Conservation (phyloP, 2,888 invertebrate species). For the Steinernema carpocapsae region DNA sequence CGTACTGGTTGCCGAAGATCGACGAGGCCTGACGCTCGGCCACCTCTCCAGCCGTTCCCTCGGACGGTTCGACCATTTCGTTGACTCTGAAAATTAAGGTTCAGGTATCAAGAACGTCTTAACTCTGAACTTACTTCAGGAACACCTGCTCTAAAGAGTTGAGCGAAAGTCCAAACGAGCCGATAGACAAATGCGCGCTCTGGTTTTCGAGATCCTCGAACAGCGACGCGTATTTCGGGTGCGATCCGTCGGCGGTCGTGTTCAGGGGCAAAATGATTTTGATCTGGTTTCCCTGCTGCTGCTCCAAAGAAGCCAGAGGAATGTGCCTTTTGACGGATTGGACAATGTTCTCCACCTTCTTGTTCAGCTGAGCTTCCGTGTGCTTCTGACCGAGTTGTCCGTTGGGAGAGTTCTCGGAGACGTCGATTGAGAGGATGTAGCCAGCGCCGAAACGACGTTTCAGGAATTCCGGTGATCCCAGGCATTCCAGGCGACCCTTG, state of each 20-base stretch:
- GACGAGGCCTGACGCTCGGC: slow-evolving; percentile 13
- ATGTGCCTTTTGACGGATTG: slow-evolving; percentile 40
- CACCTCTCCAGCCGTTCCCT: slow-evolving; percentile 33
- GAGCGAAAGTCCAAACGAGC: slow-evolving; percentile 60
- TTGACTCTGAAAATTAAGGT: slow-evolving; percentile 47
- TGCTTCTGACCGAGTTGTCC: background rate
- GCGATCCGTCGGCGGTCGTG: background rate
- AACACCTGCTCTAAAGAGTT: slow-evolving; percentile 66
- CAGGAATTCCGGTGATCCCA: slow-evolving; percentile 56
- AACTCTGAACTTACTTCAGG: slow-evolving; percentile 41
- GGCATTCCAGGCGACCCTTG: slow-evolving; percentile 57
- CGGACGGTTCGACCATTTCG: slow-evolving; percentile 48
- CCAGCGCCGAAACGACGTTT: slow-evolving; percentile 60
- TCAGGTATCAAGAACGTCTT: background rate
- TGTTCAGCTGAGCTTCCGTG: slow-evolving; percentile 21
- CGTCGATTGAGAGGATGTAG: slow-evolving; percentile 56
- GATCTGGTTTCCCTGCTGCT: slow-evolving; percentile 47
- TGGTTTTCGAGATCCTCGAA: slow-evolving; percentile 55
- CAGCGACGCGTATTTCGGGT: slow-evolving; percentile 37
- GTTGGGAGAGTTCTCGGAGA: slow-evolving; percentile 28
- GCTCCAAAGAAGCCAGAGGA: slow-evolving; percentile 35
- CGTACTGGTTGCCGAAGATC: slow-evolving; percentile 28
- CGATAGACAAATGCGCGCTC: slow-evolving; percentile 42
- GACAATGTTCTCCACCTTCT: slow-evolving; percentile 39
- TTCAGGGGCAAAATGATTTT: slow-evolving; percentile 45